Percentiles rank a stretch among this genome's conserved stretches.
phyloP scores from a whole-genome alignment of 2,113 vertebrate species.

The Corythaixoides concolor region DNA sequence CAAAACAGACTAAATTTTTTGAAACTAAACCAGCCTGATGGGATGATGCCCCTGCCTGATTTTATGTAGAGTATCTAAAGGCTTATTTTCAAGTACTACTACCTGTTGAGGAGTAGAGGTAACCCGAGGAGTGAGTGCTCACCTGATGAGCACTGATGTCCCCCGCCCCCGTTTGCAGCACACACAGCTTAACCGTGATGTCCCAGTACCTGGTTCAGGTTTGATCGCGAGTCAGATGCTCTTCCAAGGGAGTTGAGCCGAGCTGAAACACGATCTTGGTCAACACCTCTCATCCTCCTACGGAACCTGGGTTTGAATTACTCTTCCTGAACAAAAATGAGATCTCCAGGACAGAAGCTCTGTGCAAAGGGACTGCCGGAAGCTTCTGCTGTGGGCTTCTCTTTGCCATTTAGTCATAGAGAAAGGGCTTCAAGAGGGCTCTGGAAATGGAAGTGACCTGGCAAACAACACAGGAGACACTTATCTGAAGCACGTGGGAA shows the following conservation, averaged over 20 bases:
- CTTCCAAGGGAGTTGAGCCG: not conserved
- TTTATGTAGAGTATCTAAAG: not conserved
- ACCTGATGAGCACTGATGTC: not conserved
- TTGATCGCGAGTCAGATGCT: not conserved
- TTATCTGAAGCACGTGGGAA: not conserved
- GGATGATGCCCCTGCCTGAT: not conserved
- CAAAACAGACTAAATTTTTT: not conserved
- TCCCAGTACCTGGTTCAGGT: not conserved
- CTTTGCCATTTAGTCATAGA: not conserved
- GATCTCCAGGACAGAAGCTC: not conserved
- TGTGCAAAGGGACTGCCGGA: not conserved
- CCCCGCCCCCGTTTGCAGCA: not conserved
- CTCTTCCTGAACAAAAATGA: not conserved
- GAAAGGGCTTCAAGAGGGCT: not conserved
- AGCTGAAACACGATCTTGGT: not conserved
- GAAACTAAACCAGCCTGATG: not conserved
- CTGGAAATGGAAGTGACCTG: not conserved
- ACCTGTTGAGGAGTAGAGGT: not conserved
- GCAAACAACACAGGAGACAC: not conserved
- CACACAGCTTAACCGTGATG: not conserved
- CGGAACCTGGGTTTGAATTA: not conserved
- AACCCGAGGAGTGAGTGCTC: not conserved
- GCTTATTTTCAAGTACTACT: not conserved
- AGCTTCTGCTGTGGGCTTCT: not conserved
- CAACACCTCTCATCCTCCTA: not conserved